Evolutionary conservation across 2,888 invertebrate species (phyloP), one percentile per base, ranked within the genome.

Genomic region (Ophioninae sp.): DNA sequence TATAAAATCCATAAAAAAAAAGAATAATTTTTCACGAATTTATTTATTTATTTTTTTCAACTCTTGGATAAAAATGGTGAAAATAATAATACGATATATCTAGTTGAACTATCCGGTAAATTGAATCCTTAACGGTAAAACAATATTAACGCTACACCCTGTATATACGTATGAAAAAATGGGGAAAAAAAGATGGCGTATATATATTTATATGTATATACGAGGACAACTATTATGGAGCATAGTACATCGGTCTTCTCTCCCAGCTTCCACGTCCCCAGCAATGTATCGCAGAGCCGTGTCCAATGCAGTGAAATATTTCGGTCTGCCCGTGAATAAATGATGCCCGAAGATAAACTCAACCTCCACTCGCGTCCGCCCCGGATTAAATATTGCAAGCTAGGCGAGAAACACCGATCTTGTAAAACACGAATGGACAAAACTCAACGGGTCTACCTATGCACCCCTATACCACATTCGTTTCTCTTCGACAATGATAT

Each of bases 311-410:
- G 77, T 68, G 81, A 84, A 81, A 81, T 79, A 81, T 84, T 81
- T 84, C 84, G 76, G 62, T 72, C 61, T 76, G 21, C 72, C 8
- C 70, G 64, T 84, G 79, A 81, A 84, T 84, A 84, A 84, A 79
- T 76, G 79, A 84, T 84, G 67, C 56, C 37, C 62, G 72, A 62
- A 75, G 81, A 79, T 84, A 84, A 81, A 84, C 84, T 84, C 75
- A 76, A 84, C 84, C 84, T 81, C 57, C 61, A 57, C 13, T 50
- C 50, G 50, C 50, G 13, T 5, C 50, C 50, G 50, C 68, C 72
- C 30, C 67, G 72, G 50, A 75, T 84, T 84, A 84, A 84, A 84
- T 84, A 84, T 84, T 79, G 72, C 81, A 76, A 72, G 72, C 75
- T 62, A 79, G 68, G 81, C 68, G 50, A 50, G 50, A 50, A 50